Evolutionary conservation across 2,113 vertebrate genomes (phyloP).

Genomic region (Alligator sinensis): DNA sequence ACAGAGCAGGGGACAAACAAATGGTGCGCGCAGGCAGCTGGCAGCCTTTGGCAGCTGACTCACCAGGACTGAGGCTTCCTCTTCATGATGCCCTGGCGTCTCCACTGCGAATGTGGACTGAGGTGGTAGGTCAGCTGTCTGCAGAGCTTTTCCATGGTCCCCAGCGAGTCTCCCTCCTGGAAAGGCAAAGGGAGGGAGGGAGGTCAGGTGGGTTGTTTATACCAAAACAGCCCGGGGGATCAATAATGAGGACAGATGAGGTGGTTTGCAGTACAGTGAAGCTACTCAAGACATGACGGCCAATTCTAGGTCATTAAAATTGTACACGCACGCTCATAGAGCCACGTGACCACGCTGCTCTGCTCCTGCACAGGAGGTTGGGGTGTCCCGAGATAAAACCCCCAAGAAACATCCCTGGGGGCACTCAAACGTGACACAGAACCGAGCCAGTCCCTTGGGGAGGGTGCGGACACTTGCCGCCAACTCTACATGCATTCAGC

Average conservation of each 20-base stretch:
- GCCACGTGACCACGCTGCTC: not conserved
- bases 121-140: slow-evolving; percentile 98
- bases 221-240: not conserved
- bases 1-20: fast-evolving
- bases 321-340: not conserved
- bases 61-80: slow-evolving; percentile 97
- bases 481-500: no score
- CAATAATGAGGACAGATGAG: not conserved
- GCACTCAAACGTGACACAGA: no score
- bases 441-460: no score
- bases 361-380: no score
- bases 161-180: slow-evolving; percentile 92
- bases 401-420: no score
- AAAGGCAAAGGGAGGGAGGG: not conserved
- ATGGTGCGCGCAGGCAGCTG: fast-evolving
- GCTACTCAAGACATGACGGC: not conserved
- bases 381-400: no score
- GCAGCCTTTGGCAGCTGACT: slow-evolving; percentile 53
- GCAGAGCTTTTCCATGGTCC: slow-evolving; percentile 97
- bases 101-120: slow-evolving; percentile 96
- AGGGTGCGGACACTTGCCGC: no score
- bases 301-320: not conserved
- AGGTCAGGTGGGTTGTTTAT: not conserved
- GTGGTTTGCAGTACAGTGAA: not conserved
- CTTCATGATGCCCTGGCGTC: slow-evolving; percentile 91